Evolutionary conservation across 2,888 invertebrate genomes (phyloP).

Genomic region (Iphiclides podalirius): DNA sequence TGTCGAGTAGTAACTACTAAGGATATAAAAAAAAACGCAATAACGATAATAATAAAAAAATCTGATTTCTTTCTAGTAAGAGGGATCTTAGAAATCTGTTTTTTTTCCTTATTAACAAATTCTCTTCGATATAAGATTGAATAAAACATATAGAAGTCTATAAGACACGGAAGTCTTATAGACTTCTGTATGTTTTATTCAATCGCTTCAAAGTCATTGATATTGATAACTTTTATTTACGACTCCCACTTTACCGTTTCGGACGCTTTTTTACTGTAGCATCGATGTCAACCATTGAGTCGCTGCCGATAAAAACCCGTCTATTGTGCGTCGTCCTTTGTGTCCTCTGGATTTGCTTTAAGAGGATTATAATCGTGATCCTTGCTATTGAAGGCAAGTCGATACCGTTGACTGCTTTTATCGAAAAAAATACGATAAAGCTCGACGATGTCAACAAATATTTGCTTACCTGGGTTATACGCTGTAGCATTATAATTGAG

Average conservation of each 20-base stretch:
- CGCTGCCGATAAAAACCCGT: slow-evolving; percentile 28
- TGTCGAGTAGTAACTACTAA: no score
- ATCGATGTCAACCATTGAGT: slow-evolving; percentile 33
- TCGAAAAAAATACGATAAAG: slow-evolving; percentile 10
- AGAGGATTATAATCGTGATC: slow-evolving; percentile 57
- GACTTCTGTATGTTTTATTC: not conserved
- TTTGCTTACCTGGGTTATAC: slow-evolving; percentile 9
- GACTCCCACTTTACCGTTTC: slow-evolving; percentile 33
- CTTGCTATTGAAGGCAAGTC: slow-evolving; percentile 12
- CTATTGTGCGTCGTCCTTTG: slow-evolving; percentile 35
- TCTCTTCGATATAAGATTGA: no score
- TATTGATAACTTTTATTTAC: slow-evolving; percentile 36
- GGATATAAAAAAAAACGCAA: no score
- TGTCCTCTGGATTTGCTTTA: slow-evolving; percentile 47
- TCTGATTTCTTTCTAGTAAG: no score
- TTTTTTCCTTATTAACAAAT: no score
- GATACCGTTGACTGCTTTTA: slow-evolving; percentile 15
- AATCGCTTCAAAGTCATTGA: slow-evolving; percentile 32
- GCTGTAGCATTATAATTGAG: no score
- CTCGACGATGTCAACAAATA: slow-evolving; percentile 6
- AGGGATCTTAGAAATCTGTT: no score
- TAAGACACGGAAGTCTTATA: no score
- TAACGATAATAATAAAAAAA: no score
- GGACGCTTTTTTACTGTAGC: slow-evolving; percentile 27
- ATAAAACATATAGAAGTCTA: no score